Conservation (phyloP, 2,113 vertebrate genomes). For the Apeltes quadracus region DNA sequence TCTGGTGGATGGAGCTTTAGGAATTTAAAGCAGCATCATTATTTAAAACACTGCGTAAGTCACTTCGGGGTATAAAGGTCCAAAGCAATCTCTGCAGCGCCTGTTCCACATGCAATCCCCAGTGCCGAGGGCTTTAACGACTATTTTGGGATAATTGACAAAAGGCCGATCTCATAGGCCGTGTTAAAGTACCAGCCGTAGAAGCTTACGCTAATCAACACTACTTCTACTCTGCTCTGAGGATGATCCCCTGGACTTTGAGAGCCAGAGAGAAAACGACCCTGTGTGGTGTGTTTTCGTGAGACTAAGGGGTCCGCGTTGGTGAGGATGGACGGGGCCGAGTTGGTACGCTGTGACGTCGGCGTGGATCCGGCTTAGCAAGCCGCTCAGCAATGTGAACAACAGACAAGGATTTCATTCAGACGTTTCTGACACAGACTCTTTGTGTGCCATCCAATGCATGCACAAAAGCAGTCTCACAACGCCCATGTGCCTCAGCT, state of each 20-base stretch:
- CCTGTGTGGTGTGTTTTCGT: constrained; percentile 48
- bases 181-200: constrained; percentile 5
- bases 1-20: neutral
- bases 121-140: neutral
- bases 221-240: constrained; percentile 14
- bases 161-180: constrained; percentile 29
- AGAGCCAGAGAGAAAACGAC: constrained; percentile 26
- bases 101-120: neutral
- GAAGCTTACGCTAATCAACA: constrained; percentile 47
- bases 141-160: constrained; percentile 14
- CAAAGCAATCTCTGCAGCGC: neutral
- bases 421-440: constrained; percentile 70
- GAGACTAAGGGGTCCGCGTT: constrained; percentile 46
- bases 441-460: constrained; percentile 53
- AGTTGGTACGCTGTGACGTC: constrained; percentile 70
- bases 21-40: neutral
- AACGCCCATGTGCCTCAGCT: constrained; percentile 6
- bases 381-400: constrained; percentile 69
- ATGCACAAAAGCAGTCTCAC: constrained; percentile 44
- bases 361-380: constrained; percentile 79
- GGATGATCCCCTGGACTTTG: constrained; percentile 27
- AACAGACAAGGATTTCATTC: constrained; percentile 77
- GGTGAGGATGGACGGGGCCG: constrained; percentile 43
- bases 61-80: neutral
- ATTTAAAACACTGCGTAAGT: neutral